Percentiles rank a stretch among this genome's conserved stretches.
phyloP scores from a whole-genome alignment of 2,113 vertebrate species.

The Dendrocopos noguchii region DNA sequence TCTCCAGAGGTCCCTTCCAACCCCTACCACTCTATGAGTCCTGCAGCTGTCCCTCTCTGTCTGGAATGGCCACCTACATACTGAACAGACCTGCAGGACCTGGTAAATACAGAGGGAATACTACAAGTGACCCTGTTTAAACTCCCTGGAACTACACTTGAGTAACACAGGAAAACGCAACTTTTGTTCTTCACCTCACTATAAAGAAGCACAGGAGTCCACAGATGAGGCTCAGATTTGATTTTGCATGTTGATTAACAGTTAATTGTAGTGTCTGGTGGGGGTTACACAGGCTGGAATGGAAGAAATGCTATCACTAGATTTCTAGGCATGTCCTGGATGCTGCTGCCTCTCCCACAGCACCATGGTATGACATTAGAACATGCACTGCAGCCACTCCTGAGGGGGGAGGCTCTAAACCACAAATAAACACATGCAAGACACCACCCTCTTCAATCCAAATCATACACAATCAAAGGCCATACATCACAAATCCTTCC shows the following conservation, averaged over 20 bases:
- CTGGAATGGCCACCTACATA: neutral
- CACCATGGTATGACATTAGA: neutral
- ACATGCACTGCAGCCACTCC: neutral
- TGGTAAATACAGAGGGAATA: neutral
- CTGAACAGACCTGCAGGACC: neutral
- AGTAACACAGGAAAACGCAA: neutral
- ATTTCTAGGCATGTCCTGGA: slow-evolving; percentile 17
- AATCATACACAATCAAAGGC: neutral
- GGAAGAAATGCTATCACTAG: slow-evolving; percentile 11
- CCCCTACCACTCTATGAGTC: neutral
- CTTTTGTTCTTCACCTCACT: neutral
- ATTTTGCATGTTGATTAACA: slow-evolving; percentile 20
- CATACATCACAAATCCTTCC: neutral
- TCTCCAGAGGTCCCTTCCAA: too few species aligned
- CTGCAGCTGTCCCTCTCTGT: neutral
- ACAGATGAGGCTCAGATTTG: neutral
- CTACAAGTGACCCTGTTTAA: neutral
- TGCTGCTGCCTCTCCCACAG: slow-evolving; percentile 22
- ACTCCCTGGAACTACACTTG: neutral
- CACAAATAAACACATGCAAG: slow-evolving; percentile 10
- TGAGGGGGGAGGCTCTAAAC: neutral
- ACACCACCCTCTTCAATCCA: neutral
- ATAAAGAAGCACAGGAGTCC: slow-evolving; percentile 30
- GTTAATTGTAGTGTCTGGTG: slow-evolving; percentile 6
- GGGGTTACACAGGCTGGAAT: neutral